A percentile compares a stretch with the other conserved stretches of the same genome.
phyloP scores from a whole-genome alignment of 2,888 invertebrate species.

The Cryptus armator region DNA sequence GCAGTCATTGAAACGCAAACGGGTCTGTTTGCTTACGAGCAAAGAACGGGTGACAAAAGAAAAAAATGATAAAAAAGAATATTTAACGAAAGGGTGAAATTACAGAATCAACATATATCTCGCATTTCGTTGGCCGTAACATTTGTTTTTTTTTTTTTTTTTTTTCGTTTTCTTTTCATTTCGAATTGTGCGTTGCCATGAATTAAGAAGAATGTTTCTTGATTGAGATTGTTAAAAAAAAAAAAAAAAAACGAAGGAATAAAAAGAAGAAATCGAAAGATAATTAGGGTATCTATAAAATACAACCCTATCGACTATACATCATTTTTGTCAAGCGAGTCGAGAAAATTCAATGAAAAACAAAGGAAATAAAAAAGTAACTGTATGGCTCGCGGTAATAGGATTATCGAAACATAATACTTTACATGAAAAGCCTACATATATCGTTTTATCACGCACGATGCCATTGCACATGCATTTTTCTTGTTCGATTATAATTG shows the following conservation, averaged over 20 bases:
- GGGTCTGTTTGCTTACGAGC: conserved; percentile 72
- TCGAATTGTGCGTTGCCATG: conserved; percentile 60
- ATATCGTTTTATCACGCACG: conserved; percentile 23
- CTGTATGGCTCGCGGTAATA: not conserved
- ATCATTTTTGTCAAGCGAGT: not conserved
- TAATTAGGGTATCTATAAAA: not conserved
- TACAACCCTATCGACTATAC: conserved; percentile 4
- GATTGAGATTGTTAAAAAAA: conserved; percentile 26
- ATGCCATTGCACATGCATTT: conserved; percentile 31
- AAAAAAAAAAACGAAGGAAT: not conserved
- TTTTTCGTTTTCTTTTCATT: conserved; percentile 18
- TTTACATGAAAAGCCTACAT: conserved; percentile 47
- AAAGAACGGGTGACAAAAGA: conserved; percentile 42
- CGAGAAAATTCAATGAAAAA: not conserved
- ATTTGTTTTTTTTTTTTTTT: not conserved
- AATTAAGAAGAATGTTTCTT: conserved; percentile 29
- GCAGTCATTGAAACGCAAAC: conserved; percentile 81
- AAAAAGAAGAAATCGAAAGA: conserved; percentile 11
- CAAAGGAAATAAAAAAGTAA: not conserved
- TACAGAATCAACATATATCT: conserved; percentile 55
- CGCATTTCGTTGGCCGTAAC: conserved; percentile 45
- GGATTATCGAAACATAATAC: conserved; percentile 15
- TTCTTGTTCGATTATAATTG: conserved; percentile 34
- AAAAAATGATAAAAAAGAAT: conserved; percentile 1
- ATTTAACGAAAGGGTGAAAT: not conserved